A percentile compares a stretch with the other conserved stretches of the same genome.
These are phyloP conservation scores for Chaetogeoica ovagalla DNA, from an alignment of 2,888 invertebrate species.

Conservation along the genomic window DNA sequence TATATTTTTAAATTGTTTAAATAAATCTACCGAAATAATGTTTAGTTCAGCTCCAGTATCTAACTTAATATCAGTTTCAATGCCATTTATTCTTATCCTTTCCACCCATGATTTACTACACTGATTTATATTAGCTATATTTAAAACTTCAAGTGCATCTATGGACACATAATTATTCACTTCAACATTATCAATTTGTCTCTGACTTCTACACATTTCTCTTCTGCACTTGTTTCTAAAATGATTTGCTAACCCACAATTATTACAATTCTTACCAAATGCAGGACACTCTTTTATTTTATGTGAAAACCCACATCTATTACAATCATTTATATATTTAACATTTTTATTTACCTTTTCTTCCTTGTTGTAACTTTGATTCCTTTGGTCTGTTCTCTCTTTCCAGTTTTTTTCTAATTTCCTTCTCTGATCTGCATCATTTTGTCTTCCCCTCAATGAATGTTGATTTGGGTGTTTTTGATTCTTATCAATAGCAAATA, in stretches of 20 bases:
- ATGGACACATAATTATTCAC: neutral
- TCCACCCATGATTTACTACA: neutral
- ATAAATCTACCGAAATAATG: neutral
- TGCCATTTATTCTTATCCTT: neutral
- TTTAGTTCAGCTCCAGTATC: neutral
- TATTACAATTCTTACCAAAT: neutral
- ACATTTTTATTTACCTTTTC: neutral
- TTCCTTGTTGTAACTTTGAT: too few relatives aligned
- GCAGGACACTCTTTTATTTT: neutral
- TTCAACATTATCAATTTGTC: neutral
- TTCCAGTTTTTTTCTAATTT: too few relatives aligned
- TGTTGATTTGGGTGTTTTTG: neutral
- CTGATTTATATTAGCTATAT: neutral
- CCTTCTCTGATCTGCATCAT: neutral
- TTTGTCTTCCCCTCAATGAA: neutral
- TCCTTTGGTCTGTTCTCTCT: too few relatives aligned
- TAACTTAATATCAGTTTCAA: neutral
- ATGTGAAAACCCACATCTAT: neutral
- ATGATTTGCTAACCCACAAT: neutral
- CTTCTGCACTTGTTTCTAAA: neutral
- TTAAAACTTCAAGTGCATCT: neutral
- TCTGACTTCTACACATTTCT: neutral
- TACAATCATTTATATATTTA: neutral
- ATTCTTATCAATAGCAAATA: neutral
- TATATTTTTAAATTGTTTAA: neutral